phyloP scores from a whole-genome alignment of 1,140 invertebrate genomes.

The Antheraea pernyi region DNA sequence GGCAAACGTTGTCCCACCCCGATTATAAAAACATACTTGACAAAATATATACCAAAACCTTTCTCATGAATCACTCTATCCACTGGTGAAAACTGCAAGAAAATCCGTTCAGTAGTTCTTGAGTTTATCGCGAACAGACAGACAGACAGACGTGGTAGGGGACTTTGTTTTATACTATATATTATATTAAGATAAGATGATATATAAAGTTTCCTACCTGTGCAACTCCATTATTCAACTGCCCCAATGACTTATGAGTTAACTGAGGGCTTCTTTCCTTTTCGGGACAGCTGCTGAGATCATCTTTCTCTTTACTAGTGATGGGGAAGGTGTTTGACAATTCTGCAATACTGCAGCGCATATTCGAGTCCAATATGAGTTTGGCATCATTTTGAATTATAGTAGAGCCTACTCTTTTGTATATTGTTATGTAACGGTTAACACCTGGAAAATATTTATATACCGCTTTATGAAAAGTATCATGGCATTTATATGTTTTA shows the following conservation, averaged over 20 bases:
- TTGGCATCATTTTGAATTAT: slow-evolving; percentile 86
- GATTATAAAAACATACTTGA: too few relatives aligned
- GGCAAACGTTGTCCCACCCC: too few relatives aligned
- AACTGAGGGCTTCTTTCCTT: slow-evolving; percentile 64
- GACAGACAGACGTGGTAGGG: too few relatives aligned
- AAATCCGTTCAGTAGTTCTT: too few relatives aligned
- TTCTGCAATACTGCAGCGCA: slow-evolving; percentile 79
- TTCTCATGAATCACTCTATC: too few relatives aligned
- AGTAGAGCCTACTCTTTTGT: slow-evolving; percentile 85
- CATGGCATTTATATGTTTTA: background rate
- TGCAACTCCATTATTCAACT: slow-evolving; percentile 65
- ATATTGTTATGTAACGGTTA: slow-evolving; percentile 86
- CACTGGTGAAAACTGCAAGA: too few relatives aligned
- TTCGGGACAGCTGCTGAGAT: slow-evolving; percentile 64
- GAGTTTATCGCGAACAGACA: too few relatives aligned
- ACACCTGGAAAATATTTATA: slow-evolving; percentile 74
- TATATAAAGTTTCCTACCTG: slow-evolving; percentile 40
- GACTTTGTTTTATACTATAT: too few relatives aligned
- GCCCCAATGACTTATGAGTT: slow-evolving; percentile 62
- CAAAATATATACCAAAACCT: too few relatives aligned
- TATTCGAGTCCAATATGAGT: slow-evolving; percentile 83
- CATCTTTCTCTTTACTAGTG: slow-evolving; percentile 84
- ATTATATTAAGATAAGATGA: too few relatives aligned
- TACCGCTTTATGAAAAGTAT: slow-evolving; percentile 5
- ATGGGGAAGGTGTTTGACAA: slow-evolving; percentile 84